Evolutionary conservation across 2,797 vertebrate genomes (phyloP), one percentile per base, ranked within the genome.

Genomic region (Ceryle rudis): DNA sequence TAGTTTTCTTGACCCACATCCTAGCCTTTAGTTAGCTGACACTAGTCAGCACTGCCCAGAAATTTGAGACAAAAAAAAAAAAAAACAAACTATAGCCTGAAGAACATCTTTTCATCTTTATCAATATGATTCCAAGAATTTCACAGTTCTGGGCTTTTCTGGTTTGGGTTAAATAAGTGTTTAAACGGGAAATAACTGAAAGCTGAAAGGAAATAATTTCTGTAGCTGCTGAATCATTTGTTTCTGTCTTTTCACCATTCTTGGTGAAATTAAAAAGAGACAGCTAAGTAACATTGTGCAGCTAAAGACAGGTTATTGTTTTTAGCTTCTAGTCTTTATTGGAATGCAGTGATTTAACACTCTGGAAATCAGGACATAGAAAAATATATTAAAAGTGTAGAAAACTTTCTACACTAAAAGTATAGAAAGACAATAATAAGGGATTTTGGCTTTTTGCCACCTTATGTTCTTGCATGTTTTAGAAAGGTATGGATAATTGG

Each of bases 391-490:
- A 49, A 75, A 44, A 79, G 10, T 39, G 10, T 19, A 81, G 35
- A 60, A 81, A 85, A 42, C 2, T 28, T 49, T 25, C 47, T 49
- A 49, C 47, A 49, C 23, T 75, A 49, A 69, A 41, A 82, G 11
- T 39, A 11, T 21, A 84, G 35, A 60, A 51, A 10, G 23, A 21
- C 5, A 64, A 37, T 25, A 80, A 67, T 17, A 61, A 64, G 74
- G n/a, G 10, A 44, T 5, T 1, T 0, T 18, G 25, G 0, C 0
- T 22, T 79, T 86, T 91, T 61, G 12, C 20, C 33, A 80, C 3
- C 2, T 67, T 42, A 44, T 4, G 5, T 41, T 13, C 22, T 80
- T 57, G 12, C 2, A 57, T 9, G 2, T 47, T 77, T 85, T 71
- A 72, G 13, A 22, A 64, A 72, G 4, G 3, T 51, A 35, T 7